A percentile compares a stretch with the other conserved stretches of the same genome.
These are phyloP conservation scores for Liasis olivaceus DNA, from an alignment of 2,797 vertebrate genomes.

Conservation along the genomic window DNA sequence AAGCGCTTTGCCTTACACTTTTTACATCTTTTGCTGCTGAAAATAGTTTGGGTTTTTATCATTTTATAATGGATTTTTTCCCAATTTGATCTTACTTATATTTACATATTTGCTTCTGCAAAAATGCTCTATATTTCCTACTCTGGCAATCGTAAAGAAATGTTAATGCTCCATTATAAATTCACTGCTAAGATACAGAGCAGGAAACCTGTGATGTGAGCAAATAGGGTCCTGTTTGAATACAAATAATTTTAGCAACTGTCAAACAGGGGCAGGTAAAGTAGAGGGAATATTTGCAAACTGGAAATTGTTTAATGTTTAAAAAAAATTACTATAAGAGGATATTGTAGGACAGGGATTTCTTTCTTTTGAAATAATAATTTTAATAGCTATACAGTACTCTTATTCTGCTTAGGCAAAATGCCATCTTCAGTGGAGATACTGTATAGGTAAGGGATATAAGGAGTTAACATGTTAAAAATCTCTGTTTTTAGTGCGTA, in stretches of 20 bases:
- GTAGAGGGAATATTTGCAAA: neutral
- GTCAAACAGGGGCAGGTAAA: conserved; percentile 19
- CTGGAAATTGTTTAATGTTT: conserved; percentile 10
- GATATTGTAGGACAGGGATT: neutral
- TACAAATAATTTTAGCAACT: conserved; percentile 5
- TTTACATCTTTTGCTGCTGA: neutral
- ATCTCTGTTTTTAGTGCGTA: neutral
- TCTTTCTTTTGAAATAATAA: neutral
- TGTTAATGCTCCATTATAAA: conserved; percentile 18
- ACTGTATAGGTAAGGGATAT: neutral
- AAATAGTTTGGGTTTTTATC: conserved; percentile 21
- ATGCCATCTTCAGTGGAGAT: neutral
- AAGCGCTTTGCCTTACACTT: neutral
- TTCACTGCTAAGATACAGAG: conserved; percentile 10
- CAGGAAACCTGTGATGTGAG: conserved; percentile 4
- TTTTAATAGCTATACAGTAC: neutral
- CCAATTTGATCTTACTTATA: conserved; percentile 24
- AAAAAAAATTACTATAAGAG: neutral
- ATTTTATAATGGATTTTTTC: conserved; percentile 11
- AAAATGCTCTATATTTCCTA: neutral
- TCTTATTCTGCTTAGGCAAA: neutral
- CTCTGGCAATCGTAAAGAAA: conserved; percentile 4
- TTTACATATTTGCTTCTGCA: conserved; percentile 19
- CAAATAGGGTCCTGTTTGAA: conserved; percentile 40
- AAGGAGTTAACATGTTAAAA: neutral